These are phyloP conservation scores for Caenorhabditis sinica DNA, from an alignment of 2,888 invertebrate species.

Conservation along the genomic window DNA sequence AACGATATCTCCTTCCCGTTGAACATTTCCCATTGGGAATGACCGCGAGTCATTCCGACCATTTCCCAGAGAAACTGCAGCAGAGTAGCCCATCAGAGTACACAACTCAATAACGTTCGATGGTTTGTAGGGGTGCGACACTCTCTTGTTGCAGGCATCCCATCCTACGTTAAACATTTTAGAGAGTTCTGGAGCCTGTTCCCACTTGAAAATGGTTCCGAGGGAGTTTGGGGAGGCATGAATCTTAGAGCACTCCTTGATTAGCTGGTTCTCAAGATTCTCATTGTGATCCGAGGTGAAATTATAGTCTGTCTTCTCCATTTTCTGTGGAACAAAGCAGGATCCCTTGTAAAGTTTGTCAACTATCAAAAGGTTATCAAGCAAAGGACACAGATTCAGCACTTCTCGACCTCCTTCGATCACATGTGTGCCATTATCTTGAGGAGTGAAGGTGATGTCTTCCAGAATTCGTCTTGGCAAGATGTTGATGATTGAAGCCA, in stretches of 20 bases:
- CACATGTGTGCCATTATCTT: background rate
- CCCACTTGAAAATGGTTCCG: background rate
- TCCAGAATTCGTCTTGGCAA: background rate
- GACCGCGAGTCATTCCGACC: background rate
- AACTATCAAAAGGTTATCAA: too few species aligned
- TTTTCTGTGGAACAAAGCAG: background rate
- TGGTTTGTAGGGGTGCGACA: background rate
- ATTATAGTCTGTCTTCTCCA: background rate
- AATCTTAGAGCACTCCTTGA: background rate
- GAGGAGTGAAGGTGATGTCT: background rate
- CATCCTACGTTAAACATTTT: background rate
- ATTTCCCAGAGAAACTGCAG: background rate
- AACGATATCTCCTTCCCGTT: background rate
- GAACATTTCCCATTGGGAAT: background rate
- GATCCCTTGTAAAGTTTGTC: background rate
- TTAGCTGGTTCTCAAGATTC: background rate
- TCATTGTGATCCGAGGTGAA: background rate
- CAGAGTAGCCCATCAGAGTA: constrained; percentile 13
- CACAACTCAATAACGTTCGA: background rate
- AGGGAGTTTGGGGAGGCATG: background rate
- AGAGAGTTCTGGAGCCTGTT: background rate
- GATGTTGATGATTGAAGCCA: background rate
- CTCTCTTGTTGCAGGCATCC: background rate
- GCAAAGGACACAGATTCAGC: background rate
- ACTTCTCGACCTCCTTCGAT: background rate